Base-by-base conservation (phyloP, 2,888 invertebrate genomes). In the Eilema griseolum region DNA sequence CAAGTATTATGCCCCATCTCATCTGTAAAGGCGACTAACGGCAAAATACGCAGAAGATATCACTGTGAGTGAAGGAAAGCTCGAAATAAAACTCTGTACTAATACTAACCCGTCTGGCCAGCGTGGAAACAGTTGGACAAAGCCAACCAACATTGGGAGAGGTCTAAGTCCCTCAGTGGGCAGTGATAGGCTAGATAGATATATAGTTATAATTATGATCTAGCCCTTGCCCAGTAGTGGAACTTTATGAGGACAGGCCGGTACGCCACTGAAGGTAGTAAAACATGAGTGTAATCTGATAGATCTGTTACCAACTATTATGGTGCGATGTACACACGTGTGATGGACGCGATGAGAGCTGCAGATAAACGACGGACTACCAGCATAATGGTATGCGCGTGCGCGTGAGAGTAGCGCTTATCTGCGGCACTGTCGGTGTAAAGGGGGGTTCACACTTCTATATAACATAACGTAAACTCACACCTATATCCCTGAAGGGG, bases 361-460 rank as follows among this genome's bases (percentile, higher is more conserved):
- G 23, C 0, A 63, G 57, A 41, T 57, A 63, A 62, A 57, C 33
- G n/a, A n/a, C 31, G 52, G 14, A n/a, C 62, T 26, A 37, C 52
- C 26, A 16, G 26, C 62, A 57, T 68, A 62, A 56, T 56, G 52
- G 3, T n/a, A 52, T n/a, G 52, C 46, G 46, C 46, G 24, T 24
- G 63, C 57, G 52, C 63, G 59, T 57, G 68, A 62, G 37, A 33
- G 7, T 68, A 61, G 56, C 67, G 56, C 62, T 63, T 12, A 12
- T 57, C 59, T 41, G 57, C 41, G 57, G 57, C 28, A 28, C 61
- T 23, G 61, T 24, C 23, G 26, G 2, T 20, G 28, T 37, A 61
- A 61, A 61, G 33, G 23, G 33, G 12, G 7, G 37, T 37, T 62
- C 14, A 61, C 41, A 41, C 26, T 46, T 37, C 1, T 37, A 37